Conservation (phyloP, 2,797 vertebrate genomes). For the Ataeniobius toweri region DNA sequence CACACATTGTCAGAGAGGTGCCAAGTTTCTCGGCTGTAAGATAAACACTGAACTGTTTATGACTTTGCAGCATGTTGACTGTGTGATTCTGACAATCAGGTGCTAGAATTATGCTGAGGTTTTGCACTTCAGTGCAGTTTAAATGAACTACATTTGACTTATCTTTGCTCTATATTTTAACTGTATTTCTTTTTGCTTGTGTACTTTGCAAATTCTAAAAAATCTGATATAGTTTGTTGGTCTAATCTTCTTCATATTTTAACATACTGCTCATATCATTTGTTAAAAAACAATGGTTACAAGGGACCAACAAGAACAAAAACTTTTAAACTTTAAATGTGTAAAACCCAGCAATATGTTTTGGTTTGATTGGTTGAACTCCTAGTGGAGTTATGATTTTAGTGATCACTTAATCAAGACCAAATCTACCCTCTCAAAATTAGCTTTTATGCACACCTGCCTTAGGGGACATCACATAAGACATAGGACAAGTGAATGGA, state of each 20-base stretch:
- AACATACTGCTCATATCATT: not conserved
- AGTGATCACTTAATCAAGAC: too few species aligned
- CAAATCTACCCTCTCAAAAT: too few species aligned
- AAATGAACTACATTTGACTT: not conserved
- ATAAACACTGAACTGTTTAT: conserved; percentile 68
- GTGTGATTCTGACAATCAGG: conserved; percentile 32
- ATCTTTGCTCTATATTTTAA: not conserved
- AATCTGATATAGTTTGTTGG: not conserved
- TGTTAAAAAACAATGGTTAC: not conserved
- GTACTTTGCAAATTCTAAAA: not conserved
- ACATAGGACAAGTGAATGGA: not conserved
- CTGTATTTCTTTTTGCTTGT: not conserved
- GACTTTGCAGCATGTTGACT: conserved; percentile 61
- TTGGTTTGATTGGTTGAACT: not conserved
- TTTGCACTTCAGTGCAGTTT: not conserved
- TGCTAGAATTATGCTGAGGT: not conserved
- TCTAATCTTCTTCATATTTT: not conserved
- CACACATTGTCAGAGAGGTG: conserved; percentile 64
- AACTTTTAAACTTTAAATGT: not conserved
- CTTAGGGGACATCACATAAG: not conserved
- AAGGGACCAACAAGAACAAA: not conserved
- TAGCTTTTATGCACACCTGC: too few species aligned
- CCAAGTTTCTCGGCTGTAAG: conserved; percentile 54
- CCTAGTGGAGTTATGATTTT: not conserved
- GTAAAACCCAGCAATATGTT: not conserved